Percentiles rank a stretch among this genome's conserved stretches.
Conservation (phyloP, 2,888 invertebrate genomes). For the Fragum sueziense region DNA sequence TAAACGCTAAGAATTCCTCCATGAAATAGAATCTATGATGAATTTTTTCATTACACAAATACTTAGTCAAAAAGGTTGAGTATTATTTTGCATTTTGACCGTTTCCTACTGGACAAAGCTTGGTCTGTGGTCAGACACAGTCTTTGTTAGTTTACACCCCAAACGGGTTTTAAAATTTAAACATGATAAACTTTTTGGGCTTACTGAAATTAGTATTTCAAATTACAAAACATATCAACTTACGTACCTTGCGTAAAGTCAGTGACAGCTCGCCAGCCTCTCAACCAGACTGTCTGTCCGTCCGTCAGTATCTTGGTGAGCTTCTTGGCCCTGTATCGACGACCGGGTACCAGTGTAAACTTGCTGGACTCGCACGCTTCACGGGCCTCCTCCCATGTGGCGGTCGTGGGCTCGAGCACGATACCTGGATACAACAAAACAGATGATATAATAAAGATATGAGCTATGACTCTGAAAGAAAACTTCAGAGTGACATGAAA, state of each 20-base stretch:
- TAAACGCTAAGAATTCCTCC: no score
- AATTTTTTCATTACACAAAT: no score
- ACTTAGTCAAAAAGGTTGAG: no score
- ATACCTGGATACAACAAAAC: constrained; percentile 19
- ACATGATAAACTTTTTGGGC: no score
- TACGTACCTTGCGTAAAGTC: constrained; percentile 35
- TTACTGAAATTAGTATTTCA: no score
- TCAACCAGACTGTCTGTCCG: constrained; percentile 45
- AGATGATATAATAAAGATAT: neutral
- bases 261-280: constrained; percentile 45
- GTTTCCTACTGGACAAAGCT: no score
- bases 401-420: constrained; percentile 6
- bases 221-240: no score
- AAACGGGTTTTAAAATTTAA: no score
- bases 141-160: no score
- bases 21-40: no score
- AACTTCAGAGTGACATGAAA: neutral
- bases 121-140: no score
- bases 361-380: constrained; percentile 12
- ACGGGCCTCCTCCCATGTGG: constrained; percentile 37
- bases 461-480: neutral
- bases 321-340: constrained; percentile 36
- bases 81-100: no score
- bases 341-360: constrained; percentile 39
- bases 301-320: constrained; percentile 20